Conservation (phyloP, 2,888 invertebrate genomes). For the Drosophila algonquin region DNA sequence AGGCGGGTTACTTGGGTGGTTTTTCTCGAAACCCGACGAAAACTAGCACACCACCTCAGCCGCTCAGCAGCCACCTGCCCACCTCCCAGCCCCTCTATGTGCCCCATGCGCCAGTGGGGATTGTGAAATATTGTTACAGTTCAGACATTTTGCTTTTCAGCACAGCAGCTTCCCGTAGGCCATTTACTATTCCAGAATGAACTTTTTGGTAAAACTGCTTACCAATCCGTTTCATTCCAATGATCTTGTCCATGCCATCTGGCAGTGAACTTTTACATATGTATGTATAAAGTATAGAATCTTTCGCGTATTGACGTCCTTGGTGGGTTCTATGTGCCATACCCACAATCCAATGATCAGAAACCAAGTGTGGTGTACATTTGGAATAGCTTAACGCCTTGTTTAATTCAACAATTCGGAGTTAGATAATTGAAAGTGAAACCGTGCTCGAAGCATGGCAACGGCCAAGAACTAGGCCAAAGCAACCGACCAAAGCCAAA, state of each 20-base stretch:
- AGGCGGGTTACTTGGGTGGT: slow-evolving; percentile 43
- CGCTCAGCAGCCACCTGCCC: slow-evolving; percentile 7
- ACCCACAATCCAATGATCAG: background rate
- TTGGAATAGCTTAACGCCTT: slow-evolving; percentile 19
- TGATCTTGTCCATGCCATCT: background rate
- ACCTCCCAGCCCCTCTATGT: slow-evolving; percentile 13
- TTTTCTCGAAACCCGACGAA: slow-evolving; percentile 24
- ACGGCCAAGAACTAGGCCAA: slow-evolving; percentile 74
- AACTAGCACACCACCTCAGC: slow-evolving; percentile 14
- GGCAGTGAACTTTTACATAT: background rate
- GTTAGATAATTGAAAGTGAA: slow-evolving; percentile 58
- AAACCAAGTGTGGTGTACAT: background rate
- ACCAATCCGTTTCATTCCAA: background rate
- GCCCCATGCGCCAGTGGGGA: slow-evolving; percentile 30
- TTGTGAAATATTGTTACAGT: slow-evolving; percentile 72
- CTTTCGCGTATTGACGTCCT: slow-evolving; percentile 9
- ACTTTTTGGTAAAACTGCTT: background rate
- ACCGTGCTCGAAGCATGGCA: slow-evolving; percentile 44
- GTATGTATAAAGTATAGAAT: background rate
- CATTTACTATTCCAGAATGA: background rate
- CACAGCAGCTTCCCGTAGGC: background rate
- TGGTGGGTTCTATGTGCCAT: slow-evolving; percentile 16
- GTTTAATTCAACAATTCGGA: slow-evolving; percentile 35
- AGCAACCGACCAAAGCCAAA: slow-evolving; percentile 56
- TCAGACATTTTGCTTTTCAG: slow-evolving; percentile 42